Evolutionary conservation across 2,113 vertebrate genomes (phyloP), one percentile per base, ranked within the genome.

Genomic region (Urocolius indicus): DNA sequence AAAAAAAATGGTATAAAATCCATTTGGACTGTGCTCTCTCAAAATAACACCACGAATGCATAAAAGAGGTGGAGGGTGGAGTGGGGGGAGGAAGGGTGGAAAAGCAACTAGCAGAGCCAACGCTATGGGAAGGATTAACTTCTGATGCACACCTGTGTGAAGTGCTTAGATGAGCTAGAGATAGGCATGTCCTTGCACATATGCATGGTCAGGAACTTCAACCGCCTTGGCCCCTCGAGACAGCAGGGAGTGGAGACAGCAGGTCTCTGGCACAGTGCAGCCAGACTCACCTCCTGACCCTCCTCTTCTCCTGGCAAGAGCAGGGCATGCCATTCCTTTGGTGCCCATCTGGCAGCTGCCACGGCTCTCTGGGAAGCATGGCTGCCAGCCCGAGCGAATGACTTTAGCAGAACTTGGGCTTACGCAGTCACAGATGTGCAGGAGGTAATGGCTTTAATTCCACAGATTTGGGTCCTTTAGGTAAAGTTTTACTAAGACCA

Each of bases 181-280:
- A 27, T 4, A 67, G 68, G 36, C 29, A 29, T 11, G 48, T 65
- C 43, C 36, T 62, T 17, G 58, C 43, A 43, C 29, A 30, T 32
- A 52, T 0, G 3, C 21, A 34, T 38, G 41, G 19, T 61, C 41
- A 75, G 57, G n/a, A 65, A 46, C 46, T 66, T 84, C 51, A 61
- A 15, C 22, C 0, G 2, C 23, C 48, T 86, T 89, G 59, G 58
- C 16, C 22, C 10, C 20, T 32, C 1, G 1, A n/a, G n/a, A 26
- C 49, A 34, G 45, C 30, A 2, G 4, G 29, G 26, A 66, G 29
- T 1, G 0, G 5, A 7, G 30, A 51, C 51, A 45, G 54, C 54
- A 24, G 43, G 23, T 17, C 29, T 57, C 55, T 38, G 0, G 1
- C 2, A 2, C 1, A 1, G 11, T 0, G 5, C 34, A 75, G 36